A percentile compares a stretch with the other conserved stretches of the same genome.
These are phyloP conservation scores for Caenorhabditis brenneri DNA, from an alignment of 1,140 invertebrate genomes.

Conservation along the genomic window DNA sequence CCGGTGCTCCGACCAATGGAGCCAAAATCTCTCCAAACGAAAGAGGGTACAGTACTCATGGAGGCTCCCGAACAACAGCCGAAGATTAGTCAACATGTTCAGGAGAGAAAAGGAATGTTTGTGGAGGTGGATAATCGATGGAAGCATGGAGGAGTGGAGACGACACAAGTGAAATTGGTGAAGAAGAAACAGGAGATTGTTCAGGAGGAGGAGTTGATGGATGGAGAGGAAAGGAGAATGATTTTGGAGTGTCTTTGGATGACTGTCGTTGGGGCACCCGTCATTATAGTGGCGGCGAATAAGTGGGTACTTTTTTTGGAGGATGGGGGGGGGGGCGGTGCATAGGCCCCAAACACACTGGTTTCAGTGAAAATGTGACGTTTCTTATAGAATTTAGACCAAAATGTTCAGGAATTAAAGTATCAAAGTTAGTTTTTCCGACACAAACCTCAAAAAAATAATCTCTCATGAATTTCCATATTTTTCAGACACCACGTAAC, in stretches of 20 bases:
- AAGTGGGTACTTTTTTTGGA: neutral
- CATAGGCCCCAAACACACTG: no score
- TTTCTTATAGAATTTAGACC: no score
- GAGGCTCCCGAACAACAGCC: slow-evolving; percentile 6
- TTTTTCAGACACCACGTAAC: neutral
- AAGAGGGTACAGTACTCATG: neutral
- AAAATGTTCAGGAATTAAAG: no score
- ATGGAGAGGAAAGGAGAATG: neutral
- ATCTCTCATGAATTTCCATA: neutral
- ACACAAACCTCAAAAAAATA: neutral
- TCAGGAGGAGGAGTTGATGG: neutral
- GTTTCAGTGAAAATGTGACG: no score
- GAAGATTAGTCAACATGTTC: neutral
- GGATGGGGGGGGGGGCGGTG: neutral
- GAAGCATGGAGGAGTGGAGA: neutral
- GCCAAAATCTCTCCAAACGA: neutral
- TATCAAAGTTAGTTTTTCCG: neutral
- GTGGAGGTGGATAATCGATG: slow-evolving; percentile 10
- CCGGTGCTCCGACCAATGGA: neutral
- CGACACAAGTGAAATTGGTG: neutral
- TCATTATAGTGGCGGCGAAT: slow-evolving; percentile 1
- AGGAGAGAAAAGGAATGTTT: neutral
- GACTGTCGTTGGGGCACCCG: neutral
- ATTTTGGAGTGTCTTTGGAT: neutral
- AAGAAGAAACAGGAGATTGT: neutral